Base-by-base conservation (phyloP, 2,113 vertebrate genomes). In the Grammomys surdaster region DNA sequence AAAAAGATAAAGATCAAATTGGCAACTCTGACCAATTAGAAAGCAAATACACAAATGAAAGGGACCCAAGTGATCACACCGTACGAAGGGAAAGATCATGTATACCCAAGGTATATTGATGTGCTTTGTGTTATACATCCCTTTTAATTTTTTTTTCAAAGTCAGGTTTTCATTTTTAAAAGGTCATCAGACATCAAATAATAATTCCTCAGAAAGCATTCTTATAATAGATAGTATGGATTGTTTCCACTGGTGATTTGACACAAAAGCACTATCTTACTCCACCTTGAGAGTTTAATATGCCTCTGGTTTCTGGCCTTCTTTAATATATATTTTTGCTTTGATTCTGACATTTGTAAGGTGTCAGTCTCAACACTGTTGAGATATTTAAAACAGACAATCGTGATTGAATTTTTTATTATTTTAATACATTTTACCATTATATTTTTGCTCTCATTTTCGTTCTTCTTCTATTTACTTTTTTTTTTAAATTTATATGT, bases 11-110 rank as follows among this genome's bases (percentile, higher is more conserved):
- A 26, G 63, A 73, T 88, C 26, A 69, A 82, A 16, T 28, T 80
- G 24, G n/a, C 31, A 92, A 58, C 43, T 92, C 56, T 58, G 46
- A 92, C 28, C 28, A 94, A 91, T 91, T 81, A 77, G 72, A 89
- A 92, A 94, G 26, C 70, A 87, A 73, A 86, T 51, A 51, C 24
- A 72, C 51, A 72, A 65, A 17, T 14, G 5, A 75, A 24, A n/a
- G 1, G n/a, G n/a, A 8, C 1, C 22, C 51, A 3, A 40, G 10
- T 72, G 19, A 65, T 73, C 77, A 60, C 19, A n/a, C 3, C 16
- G 58, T 36, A 20, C 26, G 33, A 73, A 40, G 8, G 17, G 17
- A 48, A 16, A 48, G 13, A 56, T 1, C 16, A 6, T 33, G 16
- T 51, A 20, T 51, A 14, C 87, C 31, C 65, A 36, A 88, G 10